Percentiles rank a stretch among this genome's conserved stretches.
Conservation (phyloP, 2,888 invertebrate genomes). For the Meganola albula region DNA sequence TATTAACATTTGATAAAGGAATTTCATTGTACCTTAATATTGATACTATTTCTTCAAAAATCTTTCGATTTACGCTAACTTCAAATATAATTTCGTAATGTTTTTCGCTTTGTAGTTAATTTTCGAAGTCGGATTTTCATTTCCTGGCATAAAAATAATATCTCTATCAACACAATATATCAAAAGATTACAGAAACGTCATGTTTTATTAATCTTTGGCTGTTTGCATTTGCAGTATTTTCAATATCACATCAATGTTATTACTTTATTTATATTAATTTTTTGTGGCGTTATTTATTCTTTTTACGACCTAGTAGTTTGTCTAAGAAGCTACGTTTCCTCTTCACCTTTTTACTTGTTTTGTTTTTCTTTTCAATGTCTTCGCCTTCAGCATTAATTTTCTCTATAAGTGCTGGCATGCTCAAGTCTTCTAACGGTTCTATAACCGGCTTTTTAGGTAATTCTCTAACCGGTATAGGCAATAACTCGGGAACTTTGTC, state of each 20-base stretch:
- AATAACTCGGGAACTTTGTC: constrained; percentile 61
- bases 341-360: constrained; percentile 58
- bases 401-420: constrained; percentile 63
- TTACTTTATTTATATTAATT: constrained; percentile 34
- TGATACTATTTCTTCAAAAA: no score
- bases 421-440: constrained; percentile 53
- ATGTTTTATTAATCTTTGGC: constrained; percentile 65
- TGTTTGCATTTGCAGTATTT: constrained; percentile 45
- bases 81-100: no score
- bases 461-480: constrained; percentile 51
- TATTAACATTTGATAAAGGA: no score
- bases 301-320: constrained; percentile 68
- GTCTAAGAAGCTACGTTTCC: constrained; percentile 70
- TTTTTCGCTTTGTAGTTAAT: constrained; percentile 22
- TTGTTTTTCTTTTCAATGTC: constrained; percentile 49
- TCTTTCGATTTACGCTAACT: no score
- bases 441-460: constrained; percentile 39
- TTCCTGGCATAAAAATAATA: constrained; percentile 28
- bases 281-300: constrained; percentile 40
- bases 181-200: constrained; percentile 57
- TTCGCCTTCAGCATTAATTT: constrained; percentile 59
- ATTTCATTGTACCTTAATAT: no score
- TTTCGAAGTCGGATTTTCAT: no score
- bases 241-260: constrained; percentile 40
- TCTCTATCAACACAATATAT: constrained; percentile 37